Conservation (phyloP, 2,888 invertebrate genomes). For the Drosophila siamana region DNA sequence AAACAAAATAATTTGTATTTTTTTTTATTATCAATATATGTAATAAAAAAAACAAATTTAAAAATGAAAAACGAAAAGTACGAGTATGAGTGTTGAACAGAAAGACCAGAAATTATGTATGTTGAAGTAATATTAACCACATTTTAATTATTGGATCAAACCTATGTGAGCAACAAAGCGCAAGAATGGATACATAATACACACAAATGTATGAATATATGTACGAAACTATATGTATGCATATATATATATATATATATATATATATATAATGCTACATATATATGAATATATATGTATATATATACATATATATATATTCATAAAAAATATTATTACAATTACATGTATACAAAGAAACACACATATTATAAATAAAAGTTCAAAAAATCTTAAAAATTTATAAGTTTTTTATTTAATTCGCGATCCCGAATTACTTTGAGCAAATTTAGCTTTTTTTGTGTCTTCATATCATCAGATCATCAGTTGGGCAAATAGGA, state of each 20-base stretch:
- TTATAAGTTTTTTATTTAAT: not conserved
- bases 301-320: constrained; percentile 37
- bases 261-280: constrained; percentile 37
- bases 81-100: constrained; percentile 16
- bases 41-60: constrained; percentile 31
- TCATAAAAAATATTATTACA: constrained; percentile 55
- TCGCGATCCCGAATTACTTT: no score
- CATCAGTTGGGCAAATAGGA: no score
- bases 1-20: constrained; percentile 59
- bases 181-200: constrained; percentile 52
- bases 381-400: constrained; percentile 54
- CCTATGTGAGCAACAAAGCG: constrained; percentile 28
- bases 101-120: constrained; percentile 45
- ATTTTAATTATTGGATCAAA: constrained; percentile 48
- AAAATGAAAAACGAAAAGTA: constrained; percentile 24
- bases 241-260: constrained; percentile 35
- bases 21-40: constrained; percentile 56
- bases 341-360: constrained; percentile 77
- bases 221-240: constrained; percentile 38
- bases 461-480: no score
- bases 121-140: constrained; percentile 56
- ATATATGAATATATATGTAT: constrained; percentile 35
- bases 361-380: constrained; percentile 74
- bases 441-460: no score
- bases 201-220: constrained; percentile 36